Percentiles rank a stretch among this genome's conserved stretches.
phyloP scores from a whole-genome alignment of 2,113 vertebrate species.

The Ginglymostoma cirratum region DNA sequence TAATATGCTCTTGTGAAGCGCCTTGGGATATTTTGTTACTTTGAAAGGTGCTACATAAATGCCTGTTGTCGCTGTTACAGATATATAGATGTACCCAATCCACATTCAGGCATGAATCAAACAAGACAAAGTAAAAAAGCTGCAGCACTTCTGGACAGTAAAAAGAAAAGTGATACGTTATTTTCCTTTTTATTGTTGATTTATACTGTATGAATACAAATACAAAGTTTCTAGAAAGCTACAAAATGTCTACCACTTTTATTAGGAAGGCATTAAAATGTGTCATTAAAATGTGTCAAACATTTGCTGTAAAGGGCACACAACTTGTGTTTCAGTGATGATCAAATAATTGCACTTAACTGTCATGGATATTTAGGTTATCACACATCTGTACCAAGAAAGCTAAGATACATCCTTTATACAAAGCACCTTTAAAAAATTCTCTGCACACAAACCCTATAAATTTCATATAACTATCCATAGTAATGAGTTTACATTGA shows the following conservation, averaged over 20 bases:
- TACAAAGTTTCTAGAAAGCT: slow-evolving; percentile 99
- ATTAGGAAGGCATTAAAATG: slow-evolving; percentile 98
- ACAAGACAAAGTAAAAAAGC: background rate
- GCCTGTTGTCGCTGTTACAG: background rate
- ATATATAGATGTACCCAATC: background rate
- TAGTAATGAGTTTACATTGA: slow-evolving; percentile 94
- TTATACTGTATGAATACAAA: slow-evolving; percentile 99
- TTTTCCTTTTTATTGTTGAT: slow-evolving; percentile 91
- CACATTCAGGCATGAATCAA: background rate
- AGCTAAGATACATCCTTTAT: slow-evolving; percentile 90
- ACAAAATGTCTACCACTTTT: slow-evolving; percentile 99
- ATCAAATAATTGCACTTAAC: slow-evolving; percentile 81
- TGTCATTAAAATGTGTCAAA: slow-evolving; percentile 93
- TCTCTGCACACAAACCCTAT: slow-evolving; percentile 89
- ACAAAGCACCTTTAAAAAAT: slow-evolving; percentile 95
- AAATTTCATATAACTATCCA: slow-evolving; percentile 86
- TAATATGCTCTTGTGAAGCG: background rate
- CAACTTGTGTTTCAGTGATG: slow-evolving; percentile 73
- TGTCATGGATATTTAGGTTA: slow-evolving; percentile 92
- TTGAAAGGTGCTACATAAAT: background rate
- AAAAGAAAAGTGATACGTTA: slow-evolving; percentile 45
- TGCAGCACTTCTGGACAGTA: background rate
- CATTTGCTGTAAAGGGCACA: slow-evolving; percentile 94
- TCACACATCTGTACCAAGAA: slow-evolving; percentile 96
- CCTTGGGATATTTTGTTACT: background rate